Conservation (phyloP, 2,888 invertebrate genomes). For the Itoplectis maculator region DNA sequence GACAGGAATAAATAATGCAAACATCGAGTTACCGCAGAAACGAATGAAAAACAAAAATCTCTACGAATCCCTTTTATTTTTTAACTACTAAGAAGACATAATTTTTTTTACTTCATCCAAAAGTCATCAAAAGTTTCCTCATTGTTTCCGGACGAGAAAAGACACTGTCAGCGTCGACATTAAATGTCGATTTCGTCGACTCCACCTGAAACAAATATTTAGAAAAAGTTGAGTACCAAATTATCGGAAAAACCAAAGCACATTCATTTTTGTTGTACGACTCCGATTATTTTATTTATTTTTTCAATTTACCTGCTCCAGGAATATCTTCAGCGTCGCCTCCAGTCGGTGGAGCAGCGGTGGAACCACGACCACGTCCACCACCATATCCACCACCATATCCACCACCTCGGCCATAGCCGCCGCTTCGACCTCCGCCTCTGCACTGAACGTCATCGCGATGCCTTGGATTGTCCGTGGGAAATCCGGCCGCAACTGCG, state of each 20-base stretch:
- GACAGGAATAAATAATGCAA: slow-evolving; percentile 34
- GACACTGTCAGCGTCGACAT: neutral
- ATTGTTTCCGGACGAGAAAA: neutral
- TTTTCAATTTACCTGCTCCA: too few relatives aligned
- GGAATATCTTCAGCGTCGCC: too few relatives aligned
- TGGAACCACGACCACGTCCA: neutral
- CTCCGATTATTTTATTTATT: too few relatives aligned
- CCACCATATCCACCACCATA: neutral
- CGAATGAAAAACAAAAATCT: neutral
- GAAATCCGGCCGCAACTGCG: slow-evolving; percentile 34
- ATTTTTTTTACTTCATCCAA: neutral
- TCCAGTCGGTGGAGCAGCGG: too few relatives aligned
- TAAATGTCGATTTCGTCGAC: neutral
- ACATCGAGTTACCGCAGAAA: neutral
- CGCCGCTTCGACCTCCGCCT: slow-evolving; percentile 34
- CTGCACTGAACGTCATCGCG: slow-evolving; percentile 34
- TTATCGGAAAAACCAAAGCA: slow-evolving; percentile 26
- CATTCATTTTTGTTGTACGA: too few relatives aligned
- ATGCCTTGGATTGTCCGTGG: slow-evolving; percentile 18
- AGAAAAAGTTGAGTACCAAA: neutral
- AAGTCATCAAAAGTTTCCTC: neutral
- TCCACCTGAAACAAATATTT: neutral
- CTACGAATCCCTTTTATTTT: slow-evolving; percentile 7
- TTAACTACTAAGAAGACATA: neutral
- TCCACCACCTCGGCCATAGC: slow-evolving; percentile 4